Evolutionary conservation across 2,888 invertebrate genomes (phyloP), one percentile per base, ranked within the genome.

Genomic region (Apodemia duryi): DNA sequence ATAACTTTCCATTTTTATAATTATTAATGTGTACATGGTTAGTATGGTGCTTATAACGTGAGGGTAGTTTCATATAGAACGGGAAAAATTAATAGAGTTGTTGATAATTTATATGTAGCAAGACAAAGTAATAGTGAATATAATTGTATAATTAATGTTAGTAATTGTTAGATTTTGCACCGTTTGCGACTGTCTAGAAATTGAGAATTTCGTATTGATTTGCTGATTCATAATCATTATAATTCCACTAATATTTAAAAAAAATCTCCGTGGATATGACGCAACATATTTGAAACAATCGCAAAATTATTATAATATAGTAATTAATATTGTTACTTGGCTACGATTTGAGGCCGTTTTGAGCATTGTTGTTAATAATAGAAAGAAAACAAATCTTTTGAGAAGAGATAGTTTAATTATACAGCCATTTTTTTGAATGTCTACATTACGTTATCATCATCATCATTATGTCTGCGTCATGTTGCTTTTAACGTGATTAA

Each of bases 11-110:
- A 54, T 54, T 54, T 54, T 54, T 54, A 57, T 29, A 57, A 46
- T 46, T 21, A 21, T 21, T 46, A 57, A 57, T 57, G 54, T 57
- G 54, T 57, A 57, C 54, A 57, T 57, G 54, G 54, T 57, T 57
- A 57, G 54, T 29, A 32, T 57, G 32, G 32, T 57, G 57, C 57
- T 57, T 32, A 32, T 29, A 29, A 57, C 11, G 13, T 57, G 29
- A 52, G 57, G 32, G 57, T 57, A 57, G 57, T 32, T 57, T 29
- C 29, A 57, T 57, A 57, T 57, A 57, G 29, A 57, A 29, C 46
- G 2, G 28, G 32, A 32, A 32, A 57, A 32, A 13, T 4, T 57
- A 32, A 57, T 57, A 32, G 28, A 57, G 32, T 57, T 57, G 57
- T 57, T 57, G 32, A 32, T 32, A 57, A 57, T 57, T 57, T 57